Evolutionary conservation across 2,797 vertebrate genomes (phyloP), one percentile per base, ranked within the genome.

Genomic region (Novumbra hubbsi): DNA sequence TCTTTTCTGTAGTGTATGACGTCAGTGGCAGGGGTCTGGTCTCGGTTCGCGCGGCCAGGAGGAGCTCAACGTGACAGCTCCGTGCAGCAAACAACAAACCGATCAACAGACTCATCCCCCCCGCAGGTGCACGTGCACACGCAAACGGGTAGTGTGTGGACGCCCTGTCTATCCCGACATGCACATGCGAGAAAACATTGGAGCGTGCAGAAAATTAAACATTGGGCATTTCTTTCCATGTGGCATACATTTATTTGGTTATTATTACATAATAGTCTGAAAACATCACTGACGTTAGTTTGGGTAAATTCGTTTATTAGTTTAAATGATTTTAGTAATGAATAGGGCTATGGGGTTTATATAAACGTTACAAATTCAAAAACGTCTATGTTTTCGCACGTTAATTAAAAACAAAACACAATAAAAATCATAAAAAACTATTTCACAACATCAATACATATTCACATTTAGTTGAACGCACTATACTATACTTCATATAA

Each of bases 21-120:
- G 88, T 91, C 89, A 91, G 19, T 74, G 68, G 11, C 82, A 57
- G 76, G 82, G 83, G 79, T 84, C 73, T 24, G 83, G 79, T 68
- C 75, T 62, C 70, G 62, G 34, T 64, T 66, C 62, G 57, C 75
- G 19, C 64, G 19, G 57, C 91, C 92, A 92, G 92, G 92, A 88
- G 92, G 88, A 90, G 90, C 85, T 88, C 91, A 90, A 93, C 93
- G 93, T 94, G 93, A 93, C 92, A 70, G 70, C 34, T 49, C 71
- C 64, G 76, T 55, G 38, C 81, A 34, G 82, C 73, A 72, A 78
- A 69, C 34, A 57, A 78, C 82, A 73, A 64, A 74, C 78, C 28
- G 71, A 64, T 68, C 63, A 57, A 32, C 78, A 45, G 27, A 48
- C 73, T 45, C 85, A 74, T 76, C 79, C 82, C 71, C 73, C 82